Base-by-base conservation (phyloP, 2,797 vertebrate species). In the Uromys caudimaculatus region DNA sequence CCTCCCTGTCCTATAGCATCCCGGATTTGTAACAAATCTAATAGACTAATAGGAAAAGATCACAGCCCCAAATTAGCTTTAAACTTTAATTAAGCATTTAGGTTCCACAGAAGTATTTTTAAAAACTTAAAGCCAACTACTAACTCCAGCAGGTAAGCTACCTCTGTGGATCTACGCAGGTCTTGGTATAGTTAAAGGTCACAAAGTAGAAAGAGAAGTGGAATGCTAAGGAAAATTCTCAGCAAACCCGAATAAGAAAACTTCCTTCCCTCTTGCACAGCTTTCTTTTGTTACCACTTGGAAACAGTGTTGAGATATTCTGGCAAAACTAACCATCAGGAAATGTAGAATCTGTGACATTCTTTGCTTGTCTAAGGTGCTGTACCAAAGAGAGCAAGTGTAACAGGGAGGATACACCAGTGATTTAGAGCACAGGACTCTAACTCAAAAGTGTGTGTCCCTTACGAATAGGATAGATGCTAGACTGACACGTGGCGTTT, bases 271-370 rank as follows among this genome's bases (percentile, higher is more conserved):
- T 3, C 17, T 50, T 38, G 38, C 16, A 78, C 17, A 24, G 14
- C 35, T 47, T 82, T 78, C 50, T 64, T 94, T 64, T 92, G 77
- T 52, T 67, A 93, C 67, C 54, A 41, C 13, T 23, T 6, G 16
- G 89, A 89, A 95, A 38, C 12, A 47, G 16, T 47, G 29, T 79
- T 2, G 24, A 50, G 58, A 64, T 75, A n/a, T 60, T 78, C 85
- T 81, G 83, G 83, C 67, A 73, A 84, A 85, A n/a, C 73, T 60
- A 90, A 62, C 21, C 62, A 19, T 62, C n/a, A 24, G 2, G 35
- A 60, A 90, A 95, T 67, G 85, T 47, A 93, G 81, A 69, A 54
- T 9, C n/a, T 73, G 54, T 54, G 84, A 69, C 83, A 62, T 89
- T 91, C 83, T 91, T 56, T 78, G 62, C 67, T 56, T 58, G 27